Conservation (phyloP, 2,888 invertebrate species). For the Crocallis elinguaria region DNA sequence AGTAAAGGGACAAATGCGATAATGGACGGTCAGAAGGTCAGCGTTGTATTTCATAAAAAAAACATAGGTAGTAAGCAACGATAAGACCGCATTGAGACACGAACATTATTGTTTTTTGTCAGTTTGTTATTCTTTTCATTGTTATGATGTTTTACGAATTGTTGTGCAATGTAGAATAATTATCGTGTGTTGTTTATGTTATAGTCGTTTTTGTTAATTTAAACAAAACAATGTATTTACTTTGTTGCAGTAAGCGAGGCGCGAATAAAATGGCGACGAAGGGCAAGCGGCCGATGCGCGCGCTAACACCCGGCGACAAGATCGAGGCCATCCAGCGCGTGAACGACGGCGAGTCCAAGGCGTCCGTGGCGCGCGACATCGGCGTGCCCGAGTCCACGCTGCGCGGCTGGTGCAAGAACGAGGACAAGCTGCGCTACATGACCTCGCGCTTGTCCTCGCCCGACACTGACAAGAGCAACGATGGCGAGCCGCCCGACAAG, state of each 20-base stretch:
- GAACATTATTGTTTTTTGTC: no score
- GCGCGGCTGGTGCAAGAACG: conserved; percentile 95
- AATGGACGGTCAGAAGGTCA: no score
- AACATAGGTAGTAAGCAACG: no score
- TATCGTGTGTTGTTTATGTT: no score
- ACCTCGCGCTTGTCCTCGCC: conserved; percentile 89
- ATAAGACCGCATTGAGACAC: no score
- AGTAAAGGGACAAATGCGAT: no score
- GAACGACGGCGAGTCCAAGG: conserved; percentile 93
- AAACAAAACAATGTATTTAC: conserved; percentile 21
- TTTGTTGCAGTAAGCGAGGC: conserved; percentile 70
- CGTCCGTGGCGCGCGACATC: conserved; percentile 93
- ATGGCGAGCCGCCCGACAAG: conserved; percentile 75
- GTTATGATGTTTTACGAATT: no score
- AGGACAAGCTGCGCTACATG: conserved; percentile 89
- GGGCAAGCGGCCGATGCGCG: conserved; percentile 91
- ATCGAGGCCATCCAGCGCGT: conserved; percentile 92
- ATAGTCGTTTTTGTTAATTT: no score
- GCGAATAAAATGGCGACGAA: conserved; percentile 86
- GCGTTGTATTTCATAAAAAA: no score
- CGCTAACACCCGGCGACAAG: conserved; percentile 91
- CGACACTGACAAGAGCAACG: conserved; percentile 86
- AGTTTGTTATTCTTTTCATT: no score
- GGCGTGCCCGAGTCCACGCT: conserved; percentile 94
- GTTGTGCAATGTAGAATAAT: no score